A percentile compares a stretch with the other conserved stretches of the same genome.
Conservation (phyloP, 2,888 invertebrate species). For the Idaea straminata region DNA sequence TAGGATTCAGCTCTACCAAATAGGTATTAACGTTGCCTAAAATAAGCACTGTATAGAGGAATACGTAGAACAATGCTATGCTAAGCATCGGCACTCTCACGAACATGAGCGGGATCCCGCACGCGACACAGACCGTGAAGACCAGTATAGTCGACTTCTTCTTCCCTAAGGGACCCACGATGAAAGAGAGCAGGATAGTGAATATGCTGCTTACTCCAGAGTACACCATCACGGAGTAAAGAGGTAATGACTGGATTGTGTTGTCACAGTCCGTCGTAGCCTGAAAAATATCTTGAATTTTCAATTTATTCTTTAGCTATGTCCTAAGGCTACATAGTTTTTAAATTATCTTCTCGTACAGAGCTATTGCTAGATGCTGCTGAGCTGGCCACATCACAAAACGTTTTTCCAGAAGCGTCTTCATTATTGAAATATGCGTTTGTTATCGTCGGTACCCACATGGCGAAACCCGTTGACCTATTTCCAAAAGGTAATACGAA, state of each 20-base stretch:
- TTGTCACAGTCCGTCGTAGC: slow-evolving; percentile 47
- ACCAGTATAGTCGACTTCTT: slow-evolving; percentile 49
- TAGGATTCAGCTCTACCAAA: slow-evolving; percentile 65
- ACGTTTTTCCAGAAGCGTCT: slow-evolving; percentile 46
- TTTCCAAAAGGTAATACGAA: slow-evolving; percentile 9
- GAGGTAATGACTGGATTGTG: slow-evolving; percentile 48
- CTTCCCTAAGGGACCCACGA: slow-evolving; percentile 55
- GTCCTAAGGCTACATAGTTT: background rate
- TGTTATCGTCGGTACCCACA: slow-evolving; percentile 67
- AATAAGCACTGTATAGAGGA: slow-evolving; percentile 57
- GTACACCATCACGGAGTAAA: slow-evolving; percentile 62
- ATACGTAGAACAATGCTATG: slow-evolving; percentile 55
- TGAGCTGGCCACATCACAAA: slow-evolving; percentile 60
- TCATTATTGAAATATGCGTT: slow-evolving; percentile 59
- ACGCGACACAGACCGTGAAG: slow-evolving; percentile 40
- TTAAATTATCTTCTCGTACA: slow-evolving; percentile 34
- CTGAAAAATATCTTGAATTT: slow-evolving; percentile 32
- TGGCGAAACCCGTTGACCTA: slow-evolving; percentile 64
- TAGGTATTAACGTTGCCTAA: slow-evolving; percentile 64
- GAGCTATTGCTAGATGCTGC: slow-evolving; percentile 35
- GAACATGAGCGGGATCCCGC: slow-evolving; percentile 51
- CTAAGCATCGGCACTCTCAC: slow-evolving; percentile 53
- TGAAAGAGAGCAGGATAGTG: slow-evolving; percentile 51
- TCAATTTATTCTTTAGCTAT: background rate
- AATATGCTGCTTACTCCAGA: slow-evolving; percentile 46